Conservation (phyloP, 2,888 invertebrate species). For the Petrophora chlorosata region DNA sequence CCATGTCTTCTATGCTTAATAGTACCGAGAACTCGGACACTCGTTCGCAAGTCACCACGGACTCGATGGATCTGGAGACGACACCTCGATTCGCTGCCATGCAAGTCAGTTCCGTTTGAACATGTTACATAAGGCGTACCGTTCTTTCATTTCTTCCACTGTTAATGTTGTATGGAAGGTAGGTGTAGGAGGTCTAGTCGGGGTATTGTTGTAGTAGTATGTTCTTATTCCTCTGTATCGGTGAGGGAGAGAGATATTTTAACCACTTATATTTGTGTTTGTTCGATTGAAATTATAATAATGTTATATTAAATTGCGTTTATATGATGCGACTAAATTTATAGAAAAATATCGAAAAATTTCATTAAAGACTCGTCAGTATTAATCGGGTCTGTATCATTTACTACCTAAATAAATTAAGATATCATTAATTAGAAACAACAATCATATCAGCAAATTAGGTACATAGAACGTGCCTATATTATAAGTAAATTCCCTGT, state of each 20-base stretch:
- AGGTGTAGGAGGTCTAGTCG: slow-evolving; percentile 25
- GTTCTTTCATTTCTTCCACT: slow-evolving; percentile 18
- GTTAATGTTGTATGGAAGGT: slow-evolving; percentile 3
- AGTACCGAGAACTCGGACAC: slow-evolving; percentile 74
- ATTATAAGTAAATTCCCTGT: too few relatives aligned
- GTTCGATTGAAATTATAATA: slow-evolving; percentile 6
- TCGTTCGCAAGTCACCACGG: slow-evolving; percentile 78
- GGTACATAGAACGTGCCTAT: background rate
- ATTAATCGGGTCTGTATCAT: slow-evolving; percentile 6
- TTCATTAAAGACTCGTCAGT: slow-evolving; percentile 16
- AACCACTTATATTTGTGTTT: background rate
- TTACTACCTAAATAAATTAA: too few relatives aligned
- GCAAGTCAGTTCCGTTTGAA: slow-evolving; percentile 84
- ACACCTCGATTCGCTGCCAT: slow-evolving; percentile 81
- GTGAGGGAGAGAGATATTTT: too few relatives aligned
- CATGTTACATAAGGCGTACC: too few relatives aligned
- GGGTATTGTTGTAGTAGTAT: slow-evolving; percentile 19
- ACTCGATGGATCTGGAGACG: slow-evolving; percentile 77
- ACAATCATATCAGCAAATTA: too few relatives aligned
- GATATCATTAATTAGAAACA: too few relatives aligned
- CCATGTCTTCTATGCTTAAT: slow-evolving; percentile 66
- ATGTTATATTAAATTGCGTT: slow-evolving; percentile 5
- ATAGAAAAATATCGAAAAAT: slow-evolving; percentile 2
- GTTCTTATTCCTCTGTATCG: slow-evolving; percentile 9
- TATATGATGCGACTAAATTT: slow-evolving; percentile 1